phyloP scores from a whole-genome alignment of 2,797 vertebrate genomes.

The Centropyge bicolor region DNA sequence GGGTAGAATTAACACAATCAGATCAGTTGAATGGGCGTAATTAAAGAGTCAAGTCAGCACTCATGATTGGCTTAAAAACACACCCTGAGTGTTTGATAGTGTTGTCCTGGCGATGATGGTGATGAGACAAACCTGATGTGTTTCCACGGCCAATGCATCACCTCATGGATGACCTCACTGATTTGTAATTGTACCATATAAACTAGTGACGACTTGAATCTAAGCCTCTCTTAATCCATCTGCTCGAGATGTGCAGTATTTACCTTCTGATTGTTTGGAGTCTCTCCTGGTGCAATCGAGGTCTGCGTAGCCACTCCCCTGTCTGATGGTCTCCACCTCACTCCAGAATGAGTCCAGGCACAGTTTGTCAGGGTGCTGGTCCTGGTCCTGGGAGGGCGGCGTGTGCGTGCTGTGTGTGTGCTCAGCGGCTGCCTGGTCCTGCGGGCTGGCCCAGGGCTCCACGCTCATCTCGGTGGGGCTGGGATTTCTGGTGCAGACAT shows the following conservation, averaged over 20 bases:
- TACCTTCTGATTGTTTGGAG: conserved; percentile 90
- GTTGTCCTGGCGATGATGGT: conserved; percentile 75
- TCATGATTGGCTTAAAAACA: conserved; percentile 32
- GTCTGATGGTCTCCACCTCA: conserved; percentile 91
- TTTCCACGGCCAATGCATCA: conserved; percentile 62
- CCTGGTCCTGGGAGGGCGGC: conserved; percentile 73
- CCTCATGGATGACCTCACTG: conserved; percentile 29
- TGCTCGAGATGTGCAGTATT: conserved; percentile 26
- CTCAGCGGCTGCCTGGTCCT: conserved; percentile 80
- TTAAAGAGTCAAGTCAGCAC: conserved; percentile 32
- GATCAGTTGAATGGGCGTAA: conserved; percentile 18
- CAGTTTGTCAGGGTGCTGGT: conserved; percentile 84
- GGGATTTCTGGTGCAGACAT: conserved; percentile 80
- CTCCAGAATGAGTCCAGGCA: conserved; percentile 92
- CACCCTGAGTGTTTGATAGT: conserved; percentile 61
- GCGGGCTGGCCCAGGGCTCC: conserved; percentile 83
- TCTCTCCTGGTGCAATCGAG: conserved; percentile 85
- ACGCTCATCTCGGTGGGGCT: conserved; percentile 88
- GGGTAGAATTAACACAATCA: conserved; percentile 11
- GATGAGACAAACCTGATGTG: conserved; percentile 64
- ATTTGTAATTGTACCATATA: not conserved
- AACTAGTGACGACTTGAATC: not conserved
- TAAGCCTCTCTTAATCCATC: not conserved
- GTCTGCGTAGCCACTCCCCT: conserved; percentile 84
- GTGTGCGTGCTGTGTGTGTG: conserved; percentile 50